Evolutionary conservation across 2,113 vertebrate genomes (phyloP), one percentile per base, ranked within the genome.

Genomic region (Tylochromis polylepis): DNA sequence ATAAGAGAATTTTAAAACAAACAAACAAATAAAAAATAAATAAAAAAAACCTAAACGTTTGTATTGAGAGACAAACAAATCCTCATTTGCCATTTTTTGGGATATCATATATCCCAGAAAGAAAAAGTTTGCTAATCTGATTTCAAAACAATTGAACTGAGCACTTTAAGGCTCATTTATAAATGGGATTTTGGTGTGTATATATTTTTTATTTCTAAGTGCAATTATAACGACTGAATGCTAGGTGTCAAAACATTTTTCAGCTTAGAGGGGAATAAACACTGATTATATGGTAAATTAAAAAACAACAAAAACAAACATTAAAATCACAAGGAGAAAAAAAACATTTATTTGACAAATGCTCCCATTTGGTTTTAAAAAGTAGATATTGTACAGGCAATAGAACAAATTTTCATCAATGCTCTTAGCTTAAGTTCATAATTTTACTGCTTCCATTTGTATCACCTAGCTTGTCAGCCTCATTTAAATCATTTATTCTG

Each of bases 171-270:
- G 94, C 95, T 96, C 91, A 55, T 93, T 92, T 93, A 87, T 93
- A 94, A 94, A 93, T 92, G 92, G 89, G 91, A 90, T 94, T 95
- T 92, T 93, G 91, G 91, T 94, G 92, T 95, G 91, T 95, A 94
- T 93, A 95, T 95, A 94, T 95, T 95, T 95, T 95, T 95, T 96
- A 95, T 93, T 95, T 96, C 93, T 91, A 96, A 96, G 96, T 96
- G 96, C 96, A 96, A 96, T 96, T 95, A 95, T 88, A 91, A 92
- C 89, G 83, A 94, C 89, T 94, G 93, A 94, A 92, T 90, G 92
- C 91, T 93, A 89, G 93, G 93, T 95, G 92, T 95, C 89, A 89
- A 91, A 92, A 87, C 43, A 81, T 86, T 89, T 86, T 89, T 87
- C 86, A 92, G 75, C 83, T 93, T 65, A 86, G 86, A 91, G 81